A percentile compares a stretch with the other conserved stretches of the same genome.
phyloP scores from a whole-genome alignment of 1,140 invertebrate species.

The Zaprionus ghesquierei region DNA sequence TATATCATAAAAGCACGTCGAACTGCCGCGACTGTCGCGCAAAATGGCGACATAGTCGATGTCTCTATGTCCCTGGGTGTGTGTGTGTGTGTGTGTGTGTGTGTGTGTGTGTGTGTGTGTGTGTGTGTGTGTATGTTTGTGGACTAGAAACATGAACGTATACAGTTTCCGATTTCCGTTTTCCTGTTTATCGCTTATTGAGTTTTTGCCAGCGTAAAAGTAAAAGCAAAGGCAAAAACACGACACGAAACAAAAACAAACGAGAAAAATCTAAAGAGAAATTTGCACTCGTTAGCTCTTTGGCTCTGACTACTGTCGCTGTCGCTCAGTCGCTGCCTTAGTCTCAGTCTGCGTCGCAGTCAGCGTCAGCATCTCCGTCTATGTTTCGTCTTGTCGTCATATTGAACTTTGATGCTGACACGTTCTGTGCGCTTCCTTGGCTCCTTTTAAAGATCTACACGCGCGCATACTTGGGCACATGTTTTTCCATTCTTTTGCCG shows the following conservation, averaged over 20 bases:
- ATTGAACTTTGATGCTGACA: slow-evolving; percentile 80
- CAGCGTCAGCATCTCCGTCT: slow-evolving; percentile 13
- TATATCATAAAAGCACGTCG: slow-evolving; percentile 79
- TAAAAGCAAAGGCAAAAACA: slow-evolving; percentile 57
- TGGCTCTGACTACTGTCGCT: slow-evolving; percentile 18
- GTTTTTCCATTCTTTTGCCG: slow-evolving; percentile 50
- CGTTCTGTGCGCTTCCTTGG: slow-evolving; percentile 52
- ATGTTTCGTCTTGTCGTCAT: slow-evolving; percentile 44
- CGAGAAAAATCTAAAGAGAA: slow-evolving; percentile 57
- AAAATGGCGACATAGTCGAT: slow-evolving; percentile 38
- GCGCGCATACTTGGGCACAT: slow-evolving; percentile 72
- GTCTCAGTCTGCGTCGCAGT: neutral
- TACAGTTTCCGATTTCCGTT: slow-evolving; percentile 80
- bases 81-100: neutral
- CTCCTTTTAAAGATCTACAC: slow-evolving; percentile 69
- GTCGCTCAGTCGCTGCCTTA: neutral
- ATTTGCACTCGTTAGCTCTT: slow-evolving; percentile 75
- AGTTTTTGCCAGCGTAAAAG: slow-evolving; percentile 72
- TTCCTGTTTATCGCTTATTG: slow-evolving; percentile 81
- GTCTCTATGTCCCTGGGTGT: neutral
- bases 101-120: neutral
- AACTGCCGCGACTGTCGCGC: slow-evolving; percentile 46
- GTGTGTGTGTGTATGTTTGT: slow-evolving; percentile 32
- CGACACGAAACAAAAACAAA: slow-evolving; percentile 27
- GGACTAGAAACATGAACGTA: slow-evolving; percentile 64